phyloP scores from a whole-genome alignment of 2,888 invertebrate species.

The Actias luna region DNA sequence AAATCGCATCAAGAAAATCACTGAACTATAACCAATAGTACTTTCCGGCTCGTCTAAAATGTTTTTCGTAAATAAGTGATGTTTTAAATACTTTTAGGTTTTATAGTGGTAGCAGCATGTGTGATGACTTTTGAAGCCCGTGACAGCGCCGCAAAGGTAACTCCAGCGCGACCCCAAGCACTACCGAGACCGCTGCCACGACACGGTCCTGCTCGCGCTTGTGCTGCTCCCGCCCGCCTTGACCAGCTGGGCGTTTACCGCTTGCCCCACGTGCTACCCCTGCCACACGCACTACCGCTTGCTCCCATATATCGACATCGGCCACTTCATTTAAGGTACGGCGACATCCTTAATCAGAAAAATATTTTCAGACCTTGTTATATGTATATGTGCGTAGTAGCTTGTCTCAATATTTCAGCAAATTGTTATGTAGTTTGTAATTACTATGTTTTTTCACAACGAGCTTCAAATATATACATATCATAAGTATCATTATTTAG shows the following conservation, averaged over 20 bases:
- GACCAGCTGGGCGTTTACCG: conserved; percentile 86
- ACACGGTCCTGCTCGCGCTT: conserved; percentile 69
- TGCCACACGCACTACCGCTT: conserved; percentile 67
- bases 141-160: conserved; percentile 94
- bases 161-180: conserved; percentile 85
- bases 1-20: too few species aligned
- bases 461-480: neutral
- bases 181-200: conserved; percentile 78
- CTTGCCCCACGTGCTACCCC: conserved; percentile 77
- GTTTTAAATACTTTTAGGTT: conserved; percentile 81
- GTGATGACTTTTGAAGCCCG: conserved; percentile 99
- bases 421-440: neutral
- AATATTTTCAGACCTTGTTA: neutral
- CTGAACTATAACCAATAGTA: too few species aligned
- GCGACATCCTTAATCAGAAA: neutral
- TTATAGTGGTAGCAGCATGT: conserved; percentile 97
- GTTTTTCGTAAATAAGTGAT: too few species aligned
- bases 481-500: neutral
- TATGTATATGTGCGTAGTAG: conserved; percentile 1
- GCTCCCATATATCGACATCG: conserved; percentile 69
- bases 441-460: neutral
- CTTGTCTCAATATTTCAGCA: neutral
- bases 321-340: conserved; percentile 63
- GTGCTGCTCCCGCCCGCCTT: conserved; percentile 80
- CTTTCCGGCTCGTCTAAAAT: too few species aligned